These are phyloP conservation scores for Rhopalosiphum padi DNA, from an alignment of 1,140 invertebrate species.

Conservation along the genomic window DNA sequence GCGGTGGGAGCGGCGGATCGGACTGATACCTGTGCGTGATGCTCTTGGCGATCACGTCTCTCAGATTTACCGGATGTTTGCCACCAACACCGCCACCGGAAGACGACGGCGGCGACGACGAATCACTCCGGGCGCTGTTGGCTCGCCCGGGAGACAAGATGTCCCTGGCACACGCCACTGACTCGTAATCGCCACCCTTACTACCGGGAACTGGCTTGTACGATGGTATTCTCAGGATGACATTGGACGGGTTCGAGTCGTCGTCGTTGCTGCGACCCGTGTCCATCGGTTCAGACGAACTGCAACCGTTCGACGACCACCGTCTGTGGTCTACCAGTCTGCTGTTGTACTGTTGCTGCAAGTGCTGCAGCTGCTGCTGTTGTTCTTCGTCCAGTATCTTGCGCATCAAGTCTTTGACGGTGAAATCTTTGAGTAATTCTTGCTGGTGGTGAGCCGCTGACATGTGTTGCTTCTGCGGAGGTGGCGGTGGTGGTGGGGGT, in stretches of 20 bases:
- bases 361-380: constrained; percentile 35
- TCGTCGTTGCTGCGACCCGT: constrained; percentile 28
- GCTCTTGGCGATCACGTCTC: constrained; percentile 85
- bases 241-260: constrained; percentile 65
- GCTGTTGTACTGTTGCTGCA: constrained; percentile 50
- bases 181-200: constrained; percentile 64
- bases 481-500: constrained; percentile 59
- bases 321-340: constrained; percentile 1
- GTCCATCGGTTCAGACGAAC: constrained; percentile 40
- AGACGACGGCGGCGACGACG: constrained; percentile 66
- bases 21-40: constrained; percentile 86
- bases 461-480: constrained; percentile 59
- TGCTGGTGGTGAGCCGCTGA: constrained; percentile 59
- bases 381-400: constrained; percentile 59
- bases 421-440: constrained; percentile 60
- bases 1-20: constrained; percentile 54
- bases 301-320: constrained; percentile 58
- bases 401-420: constrained; percentile 61
- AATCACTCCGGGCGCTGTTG: constrained; percentile 62
- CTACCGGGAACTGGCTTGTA: constrained; percentile 74
- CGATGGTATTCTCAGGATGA: constrained; percentile 92
- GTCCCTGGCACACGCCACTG: constrained; percentile 54
- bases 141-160: neutral
- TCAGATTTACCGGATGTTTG: constrained; percentile 68
- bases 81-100: constrained; percentile 66